These are phyloP conservation scores for Protobothrops flavoviridis DNA, from an alignment of 2,113 vertebrate genomes.

Conservation along the genomic window DNA sequence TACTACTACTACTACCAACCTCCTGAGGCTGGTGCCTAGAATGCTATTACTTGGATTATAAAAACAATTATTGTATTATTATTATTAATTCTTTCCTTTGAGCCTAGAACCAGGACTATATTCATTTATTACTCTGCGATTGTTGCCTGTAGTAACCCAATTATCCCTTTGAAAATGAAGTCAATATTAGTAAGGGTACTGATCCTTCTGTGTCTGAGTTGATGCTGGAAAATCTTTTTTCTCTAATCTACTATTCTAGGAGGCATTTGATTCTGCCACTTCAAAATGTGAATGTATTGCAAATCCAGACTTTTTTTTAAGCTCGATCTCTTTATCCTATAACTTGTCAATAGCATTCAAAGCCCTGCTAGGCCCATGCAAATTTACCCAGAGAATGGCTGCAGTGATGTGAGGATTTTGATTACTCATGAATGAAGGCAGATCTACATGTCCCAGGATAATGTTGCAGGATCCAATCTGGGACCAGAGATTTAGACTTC, in stretches of 20 bases:
- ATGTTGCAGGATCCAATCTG: too few species aligned
- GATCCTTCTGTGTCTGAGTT: not conserved
- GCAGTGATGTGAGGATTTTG: not conserved
- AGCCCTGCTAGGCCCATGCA: not conserved
- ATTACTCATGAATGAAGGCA: not conserved
- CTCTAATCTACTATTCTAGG: not conserved
- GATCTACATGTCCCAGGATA: too few species aligned
- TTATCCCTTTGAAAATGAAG: not conserved
- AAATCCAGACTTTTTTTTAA: not conserved
- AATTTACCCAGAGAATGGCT: not conserved
- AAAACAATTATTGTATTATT: not conserved
- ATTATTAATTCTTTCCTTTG: not conserved
- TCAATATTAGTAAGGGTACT: not conserved
- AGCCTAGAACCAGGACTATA: not conserved
- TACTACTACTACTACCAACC: not conserved
- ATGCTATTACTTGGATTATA: not conserved
- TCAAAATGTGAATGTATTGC: not conserved
- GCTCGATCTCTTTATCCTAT: not conserved
- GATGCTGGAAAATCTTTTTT: not conserved
- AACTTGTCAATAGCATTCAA: not conserved
- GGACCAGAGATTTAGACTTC: too few species aligned
- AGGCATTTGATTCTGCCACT: not conserved
- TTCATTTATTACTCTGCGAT: not conserved
- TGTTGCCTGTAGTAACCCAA: not conserved
- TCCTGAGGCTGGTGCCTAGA: not conserved